Conservation (phyloP, 2,113 vertebrate species). For the Eidolon helvum region DNA sequence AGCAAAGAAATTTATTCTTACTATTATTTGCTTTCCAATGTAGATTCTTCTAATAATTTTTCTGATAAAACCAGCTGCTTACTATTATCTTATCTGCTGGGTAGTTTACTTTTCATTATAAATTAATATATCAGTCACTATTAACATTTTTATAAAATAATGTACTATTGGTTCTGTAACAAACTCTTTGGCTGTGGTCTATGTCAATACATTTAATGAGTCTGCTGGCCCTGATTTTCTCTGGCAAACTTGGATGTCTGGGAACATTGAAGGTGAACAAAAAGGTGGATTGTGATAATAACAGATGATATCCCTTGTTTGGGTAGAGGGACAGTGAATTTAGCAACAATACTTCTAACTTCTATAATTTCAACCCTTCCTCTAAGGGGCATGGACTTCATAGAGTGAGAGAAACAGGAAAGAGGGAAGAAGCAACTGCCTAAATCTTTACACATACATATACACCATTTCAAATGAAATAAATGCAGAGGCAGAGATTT, state of each 20-base stretch:
- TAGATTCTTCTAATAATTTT: neutral
- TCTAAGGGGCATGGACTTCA: neutral
- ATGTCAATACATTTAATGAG: neutral
- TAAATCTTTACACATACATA: neutral
- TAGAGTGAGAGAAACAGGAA: neutral
- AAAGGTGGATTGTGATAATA: neutral
- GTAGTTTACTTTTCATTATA: neutral
- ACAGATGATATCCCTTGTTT: neutral
- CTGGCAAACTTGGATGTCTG: neutral
- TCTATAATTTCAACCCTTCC: neutral
- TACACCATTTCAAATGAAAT: neutral
- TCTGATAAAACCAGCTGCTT: neutral
- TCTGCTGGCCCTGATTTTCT: neutral
- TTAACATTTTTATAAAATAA: neutral
- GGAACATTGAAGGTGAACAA: neutral
- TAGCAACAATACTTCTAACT: neutral
- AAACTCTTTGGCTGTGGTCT: neutral
- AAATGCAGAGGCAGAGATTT: neutral
- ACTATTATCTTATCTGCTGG: neutral
- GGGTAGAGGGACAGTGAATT: neutral
- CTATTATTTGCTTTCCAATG: neutral
- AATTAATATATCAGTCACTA: neutral
- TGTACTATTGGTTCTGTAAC: neutral
- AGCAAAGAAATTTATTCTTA: neutral
- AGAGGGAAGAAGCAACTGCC: neutral